Evolutionary conservation across 1,140 invertebrate genomes (phyloP).

Genomic region (Aricia agestis): DNA sequence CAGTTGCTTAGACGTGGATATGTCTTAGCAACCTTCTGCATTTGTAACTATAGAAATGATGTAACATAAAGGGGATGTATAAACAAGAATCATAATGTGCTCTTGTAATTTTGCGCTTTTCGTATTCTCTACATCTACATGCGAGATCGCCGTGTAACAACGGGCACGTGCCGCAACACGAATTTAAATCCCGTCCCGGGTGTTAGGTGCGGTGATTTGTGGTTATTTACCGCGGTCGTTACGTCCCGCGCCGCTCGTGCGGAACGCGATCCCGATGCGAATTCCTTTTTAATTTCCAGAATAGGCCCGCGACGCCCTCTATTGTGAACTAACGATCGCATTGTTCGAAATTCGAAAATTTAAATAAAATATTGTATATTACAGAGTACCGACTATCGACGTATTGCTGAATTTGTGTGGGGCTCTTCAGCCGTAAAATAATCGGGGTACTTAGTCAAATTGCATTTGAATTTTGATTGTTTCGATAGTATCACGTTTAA

Average conservation of each 20-base stretch:
- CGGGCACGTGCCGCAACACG: conserved; percentile 53
- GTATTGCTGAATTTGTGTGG: neutral
- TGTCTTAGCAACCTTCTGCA: too few species aligned
- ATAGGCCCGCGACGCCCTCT: conserved; percentile 41
- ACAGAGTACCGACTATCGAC: too few species aligned
- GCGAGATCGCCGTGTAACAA: conserved; percentile 32
- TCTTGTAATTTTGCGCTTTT: too few species aligned
- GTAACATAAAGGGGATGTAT: too few species aligned
- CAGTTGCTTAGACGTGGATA: too few species aligned
- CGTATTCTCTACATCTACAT: too few species aligned
- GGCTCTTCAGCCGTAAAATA: too few species aligned
- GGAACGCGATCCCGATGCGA: conserved; percentile 61
- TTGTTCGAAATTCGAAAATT: conserved; percentile 23
- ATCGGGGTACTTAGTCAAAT: too few species aligned
- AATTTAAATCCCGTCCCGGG: conserved; percentile 70
- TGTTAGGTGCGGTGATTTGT: conserved; percentile 70
- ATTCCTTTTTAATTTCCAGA: conserved; percentile 69
- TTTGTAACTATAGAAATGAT: too few species aligned
- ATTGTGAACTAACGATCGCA: conserved; percentile 35
- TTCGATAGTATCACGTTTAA: too few species aligned
- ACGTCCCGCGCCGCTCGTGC: conserved; percentile 58
- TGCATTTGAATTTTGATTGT: too few species aligned
- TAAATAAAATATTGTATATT: neutral
- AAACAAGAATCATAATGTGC: too few species aligned
- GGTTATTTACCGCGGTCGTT: conserved; percentile 72